Conservation (phyloP, 2,113 vertebrate species). For the Xenopus laevis region DNA sequence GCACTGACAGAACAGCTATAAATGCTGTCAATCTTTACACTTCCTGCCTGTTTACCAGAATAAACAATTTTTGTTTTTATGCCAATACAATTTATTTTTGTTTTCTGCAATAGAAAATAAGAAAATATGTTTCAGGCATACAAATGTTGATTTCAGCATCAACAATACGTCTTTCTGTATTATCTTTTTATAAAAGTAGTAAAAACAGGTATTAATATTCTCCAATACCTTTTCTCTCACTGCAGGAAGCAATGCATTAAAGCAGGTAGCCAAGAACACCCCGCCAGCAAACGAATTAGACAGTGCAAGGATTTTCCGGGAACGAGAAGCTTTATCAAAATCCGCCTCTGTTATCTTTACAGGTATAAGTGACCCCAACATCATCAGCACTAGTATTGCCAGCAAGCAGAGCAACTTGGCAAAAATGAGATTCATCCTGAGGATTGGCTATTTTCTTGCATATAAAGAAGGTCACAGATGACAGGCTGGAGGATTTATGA, state of each 20-base stretch:
- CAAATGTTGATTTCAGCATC: too few relatives aligned
- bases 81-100: too few relatives aligned
- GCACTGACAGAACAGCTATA: too few relatives aligned
- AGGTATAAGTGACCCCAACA: conserved; percentile 77
- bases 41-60: too few relatives aligned
- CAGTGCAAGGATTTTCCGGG: conserved; percentile 67
- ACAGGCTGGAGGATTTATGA: background rate
- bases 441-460: background rate
- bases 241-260: conserved; percentile 81
- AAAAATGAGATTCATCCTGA: conserved; percentile 68
- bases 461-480: background rate
- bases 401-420: conserved; percentile 80
- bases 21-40: too few relatives aligned
- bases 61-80: too few relatives aligned
- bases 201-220: too few relatives aligned
- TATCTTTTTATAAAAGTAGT: too few relatives aligned
- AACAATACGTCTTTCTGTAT: too few relatives aligned
- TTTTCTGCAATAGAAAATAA: too few relatives aligned
- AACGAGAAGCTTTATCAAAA: conserved; percentile 70
- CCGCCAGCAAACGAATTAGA: conserved; percentile 86
- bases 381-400: conserved; percentile 77
- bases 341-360: conserved; percentile 75
- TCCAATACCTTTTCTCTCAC: conserved; percentile 80
- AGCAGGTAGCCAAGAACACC: conserved; percentile 89
- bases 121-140: too few relatives aligned